phyloP scores from a whole-genome alignment of 2,888 invertebrate genomes.

The Seira musarum region DNA sequence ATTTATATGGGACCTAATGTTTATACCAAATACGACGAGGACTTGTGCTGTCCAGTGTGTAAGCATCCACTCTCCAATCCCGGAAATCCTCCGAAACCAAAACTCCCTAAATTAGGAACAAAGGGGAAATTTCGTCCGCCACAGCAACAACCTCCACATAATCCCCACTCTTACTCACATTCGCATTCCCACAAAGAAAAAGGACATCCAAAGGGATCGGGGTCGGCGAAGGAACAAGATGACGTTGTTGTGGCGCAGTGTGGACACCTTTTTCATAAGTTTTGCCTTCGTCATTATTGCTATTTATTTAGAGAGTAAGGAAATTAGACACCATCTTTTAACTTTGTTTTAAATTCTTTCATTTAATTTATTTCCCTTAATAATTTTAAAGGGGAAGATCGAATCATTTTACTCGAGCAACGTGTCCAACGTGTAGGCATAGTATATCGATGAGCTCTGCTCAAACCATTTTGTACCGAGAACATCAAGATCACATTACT shows the following conservation, averaged over 20 bases:
- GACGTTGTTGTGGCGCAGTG: constrained; percentile 55
- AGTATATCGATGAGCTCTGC: constrained; percentile 37
- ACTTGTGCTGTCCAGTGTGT: constrained; percentile 60
- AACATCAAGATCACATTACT: constrained; percentile 32
- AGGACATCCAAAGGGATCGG: neutral
- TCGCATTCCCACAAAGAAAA: neutral
- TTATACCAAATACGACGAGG: constrained; percentile 30
- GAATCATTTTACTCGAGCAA: constrained; percentile 16
- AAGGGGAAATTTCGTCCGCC: constrained; percentile 33
- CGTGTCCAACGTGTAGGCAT: constrained; percentile 49
- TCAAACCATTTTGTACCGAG: constrained; percentile 46
- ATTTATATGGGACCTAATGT: constrained; percentile 46
- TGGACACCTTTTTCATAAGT: constrained; percentile 58
- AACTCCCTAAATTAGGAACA: constrained; percentile 8
- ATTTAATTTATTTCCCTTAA: constrained; percentile 11
- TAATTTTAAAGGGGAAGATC: constrained; percentile 23
- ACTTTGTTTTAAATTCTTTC: neutral
- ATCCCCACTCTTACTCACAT: neutral
- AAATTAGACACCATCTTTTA: neutral
- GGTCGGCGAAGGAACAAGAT: constrained; percentile 34
- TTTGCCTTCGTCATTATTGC: constrained; percentile 58
- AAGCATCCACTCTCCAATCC: constrained; percentile 46
- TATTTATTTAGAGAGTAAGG: constrained; percentile 50
- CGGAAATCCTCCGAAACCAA: constrained; percentile 27
- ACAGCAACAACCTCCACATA: too few species aligned